phyloP scores from a whole-genome alignment of 1,140 invertebrate species.

The Ostrea edulis region DNA sequence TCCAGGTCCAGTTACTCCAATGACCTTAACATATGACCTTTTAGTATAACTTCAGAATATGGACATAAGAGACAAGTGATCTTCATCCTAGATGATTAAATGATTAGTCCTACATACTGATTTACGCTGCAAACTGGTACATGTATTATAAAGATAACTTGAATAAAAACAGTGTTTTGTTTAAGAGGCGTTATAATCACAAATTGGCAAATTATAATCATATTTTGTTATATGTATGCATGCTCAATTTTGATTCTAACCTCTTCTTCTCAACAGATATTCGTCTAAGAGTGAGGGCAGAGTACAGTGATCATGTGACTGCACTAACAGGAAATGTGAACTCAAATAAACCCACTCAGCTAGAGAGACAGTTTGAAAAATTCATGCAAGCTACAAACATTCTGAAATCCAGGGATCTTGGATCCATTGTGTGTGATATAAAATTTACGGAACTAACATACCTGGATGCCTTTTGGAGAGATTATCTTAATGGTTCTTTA shows the following conservation, averaged over 20 bases:
- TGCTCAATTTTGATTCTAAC: not conserved
- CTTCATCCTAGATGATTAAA: no score
- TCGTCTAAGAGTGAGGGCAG: constrained; percentile 70
- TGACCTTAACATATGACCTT: no score
- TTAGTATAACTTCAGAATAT: no score
- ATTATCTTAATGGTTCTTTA: constrained; percentile 78
- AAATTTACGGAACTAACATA: constrained; percentile 79
- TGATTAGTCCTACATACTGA: no score
- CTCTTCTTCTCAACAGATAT: constrained; percentile 64
- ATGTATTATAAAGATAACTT: no score
- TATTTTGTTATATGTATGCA: not conserved
- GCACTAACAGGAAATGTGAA: constrained; percentile 71
- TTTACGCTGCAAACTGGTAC: no score
- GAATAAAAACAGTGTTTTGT: no score
- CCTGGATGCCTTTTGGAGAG: constrained; percentile 79
- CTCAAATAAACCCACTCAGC: constrained; percentile 71
- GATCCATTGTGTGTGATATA: constrained; percentile 78
- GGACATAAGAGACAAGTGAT: no score
- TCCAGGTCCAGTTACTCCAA: no score
- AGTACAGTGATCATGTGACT: constrained; percentile 70
- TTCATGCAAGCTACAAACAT: constrained; percentile 77
- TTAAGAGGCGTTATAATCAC: no score
- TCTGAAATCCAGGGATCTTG: constrained; percentile 76
- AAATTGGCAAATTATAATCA: no score
- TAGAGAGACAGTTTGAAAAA: constrained; percentile 76